These are phyloP conservation scores for Calliphora vicina DNA, from an alignment of 1,140 invertebrate species.

Conservation along the genomic window DNA sequence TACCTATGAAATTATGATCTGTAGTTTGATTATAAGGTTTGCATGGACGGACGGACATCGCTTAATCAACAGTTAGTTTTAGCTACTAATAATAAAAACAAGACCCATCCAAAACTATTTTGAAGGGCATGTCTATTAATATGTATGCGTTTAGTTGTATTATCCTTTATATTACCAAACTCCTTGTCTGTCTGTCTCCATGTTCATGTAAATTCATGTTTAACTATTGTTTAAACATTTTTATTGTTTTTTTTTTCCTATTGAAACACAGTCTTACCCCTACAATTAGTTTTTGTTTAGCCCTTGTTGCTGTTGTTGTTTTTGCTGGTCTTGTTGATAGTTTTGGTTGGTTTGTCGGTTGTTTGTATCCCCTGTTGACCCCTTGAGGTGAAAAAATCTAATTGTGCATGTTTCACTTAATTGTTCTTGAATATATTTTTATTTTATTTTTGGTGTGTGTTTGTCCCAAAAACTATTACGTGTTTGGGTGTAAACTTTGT, in stretches of 20 bases:
- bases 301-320: neutral
- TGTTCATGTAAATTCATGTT: constrained; percentile 27
- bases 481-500: neutral
- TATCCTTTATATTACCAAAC: too few species aligned
- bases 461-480: neutral
- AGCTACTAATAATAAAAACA: too few species aligned
- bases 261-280: neutral
- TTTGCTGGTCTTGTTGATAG: neutral
- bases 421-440: constrained; percentile 22
- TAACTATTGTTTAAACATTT: constrained; percentile 27
- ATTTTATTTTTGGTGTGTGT: neutral
- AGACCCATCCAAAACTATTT: too few species aligned
- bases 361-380: neutral
- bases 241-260: neutral
- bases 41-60: too few species aligned
- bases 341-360: neutral
- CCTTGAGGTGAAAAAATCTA: constrained; percentile 29
- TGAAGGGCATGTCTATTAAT: too few species aligned
- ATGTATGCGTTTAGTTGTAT: too few species aligned
- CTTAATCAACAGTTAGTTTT: too few species aligned
- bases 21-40: too few species aligned
- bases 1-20: too few species aligned
- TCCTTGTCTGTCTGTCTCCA: too few species aligned
- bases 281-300: neutral
- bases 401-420: constrained; percentile 27